phyloP scores from a whole-genome alignment of 2,113 vertebrate species.

The Entelurus aequoreus region DNA sequence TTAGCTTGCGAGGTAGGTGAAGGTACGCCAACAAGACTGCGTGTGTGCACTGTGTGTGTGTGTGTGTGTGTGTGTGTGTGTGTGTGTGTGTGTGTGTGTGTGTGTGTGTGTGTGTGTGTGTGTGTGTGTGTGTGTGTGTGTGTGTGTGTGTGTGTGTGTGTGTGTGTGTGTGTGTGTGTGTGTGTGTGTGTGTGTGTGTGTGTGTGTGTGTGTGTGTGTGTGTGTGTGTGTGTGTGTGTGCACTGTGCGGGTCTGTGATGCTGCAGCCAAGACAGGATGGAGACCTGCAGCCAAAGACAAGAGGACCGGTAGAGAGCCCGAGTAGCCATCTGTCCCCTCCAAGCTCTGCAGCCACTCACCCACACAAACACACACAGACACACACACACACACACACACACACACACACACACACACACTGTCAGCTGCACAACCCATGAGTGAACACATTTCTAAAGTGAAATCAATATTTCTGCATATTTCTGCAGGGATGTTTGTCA shows the following conservation, averaged over 20 bases:
- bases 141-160: too few species aligned
- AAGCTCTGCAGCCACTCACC: constrained; percentile 30
- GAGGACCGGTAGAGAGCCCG: constrained; percentile 42
- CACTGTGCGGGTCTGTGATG: constrained; percentile 11
- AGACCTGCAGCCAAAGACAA: constrained; percentile 51
- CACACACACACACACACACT: constrained; percentile 10
- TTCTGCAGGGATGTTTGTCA: background rate
- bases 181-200: constrained; percentile 7
- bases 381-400: too few species aligned
- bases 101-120: too few species aligned
- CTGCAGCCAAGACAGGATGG: constrained; percentile 58
- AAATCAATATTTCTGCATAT: background rate
- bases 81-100: too few species aligned
- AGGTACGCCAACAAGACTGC: constrained; percentile 13
- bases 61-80: too few species aligned
- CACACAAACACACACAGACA: constrained; percentile 18
- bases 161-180: too few species aligned
- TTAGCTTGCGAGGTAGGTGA: too few species aligned
- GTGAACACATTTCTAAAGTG: background rate
- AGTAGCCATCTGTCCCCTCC: constrained; percentile 66
- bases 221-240: constrained; percentile 13
- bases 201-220: background rate
- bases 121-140: too few species aligned
- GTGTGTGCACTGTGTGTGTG: too few species aligned
- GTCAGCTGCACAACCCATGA: background rate